These are phyloP conservation scores for Macrotis lagotis DNA, from an alignment of 2,113 vertebrate genomes.

Conservation along the genomic window DNA sequence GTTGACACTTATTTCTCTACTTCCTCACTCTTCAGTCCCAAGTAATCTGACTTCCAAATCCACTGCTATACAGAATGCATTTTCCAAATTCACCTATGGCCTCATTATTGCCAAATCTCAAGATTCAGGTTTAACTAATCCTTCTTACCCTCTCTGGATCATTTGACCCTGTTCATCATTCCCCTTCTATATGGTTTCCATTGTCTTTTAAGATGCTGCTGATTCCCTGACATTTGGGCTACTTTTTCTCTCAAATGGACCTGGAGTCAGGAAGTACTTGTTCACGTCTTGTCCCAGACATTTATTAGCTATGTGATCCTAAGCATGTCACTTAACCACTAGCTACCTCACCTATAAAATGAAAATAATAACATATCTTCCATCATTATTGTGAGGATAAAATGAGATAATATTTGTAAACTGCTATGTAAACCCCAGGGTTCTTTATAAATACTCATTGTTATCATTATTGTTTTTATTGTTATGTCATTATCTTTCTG, in stretches of 20 bases:
- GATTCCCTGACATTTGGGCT: background rate
- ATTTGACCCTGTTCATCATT: background rate
- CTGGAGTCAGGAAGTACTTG: background rate
- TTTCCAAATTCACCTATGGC: background rate
- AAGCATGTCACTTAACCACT: background rate
- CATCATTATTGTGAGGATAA: background rate
- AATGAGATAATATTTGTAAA: background rate
- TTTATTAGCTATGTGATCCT: background rate
- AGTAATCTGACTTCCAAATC: background rate
- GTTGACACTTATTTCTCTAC: background rate
- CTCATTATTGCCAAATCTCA: background rate
- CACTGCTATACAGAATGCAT: background rate
- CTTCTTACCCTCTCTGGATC: background rate
- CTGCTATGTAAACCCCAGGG: background rate
- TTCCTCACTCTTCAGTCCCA: background rate
- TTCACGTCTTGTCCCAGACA: background rate
- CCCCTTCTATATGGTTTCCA: background rate
- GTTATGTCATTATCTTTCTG: background rate
- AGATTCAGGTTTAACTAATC: background rate
- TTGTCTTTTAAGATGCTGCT: background rate
- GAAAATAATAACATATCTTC: background rate
- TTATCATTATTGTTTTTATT: background rate
- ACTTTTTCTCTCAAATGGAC: background rate
- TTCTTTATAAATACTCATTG: background rate
- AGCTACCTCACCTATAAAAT: background rate